phyloP scores from a whole-genome alignment of 2,888 invertebrate genomes.

The Capitulum mitella region DNA sequence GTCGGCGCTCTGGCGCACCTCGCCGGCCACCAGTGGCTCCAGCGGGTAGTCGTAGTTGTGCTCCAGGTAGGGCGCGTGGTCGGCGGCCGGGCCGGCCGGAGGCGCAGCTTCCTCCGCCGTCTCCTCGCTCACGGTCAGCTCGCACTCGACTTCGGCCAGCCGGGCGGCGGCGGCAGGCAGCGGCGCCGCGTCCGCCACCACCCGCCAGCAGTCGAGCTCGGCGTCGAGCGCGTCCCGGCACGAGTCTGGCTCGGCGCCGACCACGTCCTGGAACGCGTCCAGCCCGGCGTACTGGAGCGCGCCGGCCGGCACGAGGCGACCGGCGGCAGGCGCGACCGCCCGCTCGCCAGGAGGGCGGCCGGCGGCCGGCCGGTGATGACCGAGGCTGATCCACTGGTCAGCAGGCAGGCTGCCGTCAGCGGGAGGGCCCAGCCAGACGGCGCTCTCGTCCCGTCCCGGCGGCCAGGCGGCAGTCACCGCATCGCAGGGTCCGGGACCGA shows the following conservation, averaged over 20 bases:
- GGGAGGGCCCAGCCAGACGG: too few relatives aligned
- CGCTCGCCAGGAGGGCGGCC: neutral
- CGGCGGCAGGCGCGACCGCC: neutral
- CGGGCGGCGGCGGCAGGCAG: neutral
- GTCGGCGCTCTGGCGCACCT: constrained; percentile 5
- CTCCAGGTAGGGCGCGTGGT: neutral
- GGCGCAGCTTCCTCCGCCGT: neutral
- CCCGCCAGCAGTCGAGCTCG: neutral
- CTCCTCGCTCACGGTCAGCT: constrained; percentile 17
- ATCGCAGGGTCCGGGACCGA: neutral
- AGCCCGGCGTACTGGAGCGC: too few relatives aligned
- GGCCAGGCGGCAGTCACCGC: neutral
- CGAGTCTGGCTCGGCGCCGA: neutral
- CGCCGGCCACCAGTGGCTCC: constrained; percentile 10
- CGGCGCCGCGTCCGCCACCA: neutral
- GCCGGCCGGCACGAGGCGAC: neutral
- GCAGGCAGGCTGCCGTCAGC: too few relatives aligned
- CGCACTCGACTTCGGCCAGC: constrained; percentile 7
- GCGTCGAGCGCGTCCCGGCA: neutral
- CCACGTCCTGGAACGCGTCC: neutral
- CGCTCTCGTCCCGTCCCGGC: neutral
- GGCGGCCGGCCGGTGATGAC: too few relatives aligned
- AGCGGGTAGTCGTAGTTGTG: constrained; percentile 24
- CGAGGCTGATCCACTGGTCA: too few relatives aligned
- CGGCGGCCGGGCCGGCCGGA: neutral